Conservation (phyloP, 2,888 invertebrate genomes). For the Sesia bembeciformis region DNA sequence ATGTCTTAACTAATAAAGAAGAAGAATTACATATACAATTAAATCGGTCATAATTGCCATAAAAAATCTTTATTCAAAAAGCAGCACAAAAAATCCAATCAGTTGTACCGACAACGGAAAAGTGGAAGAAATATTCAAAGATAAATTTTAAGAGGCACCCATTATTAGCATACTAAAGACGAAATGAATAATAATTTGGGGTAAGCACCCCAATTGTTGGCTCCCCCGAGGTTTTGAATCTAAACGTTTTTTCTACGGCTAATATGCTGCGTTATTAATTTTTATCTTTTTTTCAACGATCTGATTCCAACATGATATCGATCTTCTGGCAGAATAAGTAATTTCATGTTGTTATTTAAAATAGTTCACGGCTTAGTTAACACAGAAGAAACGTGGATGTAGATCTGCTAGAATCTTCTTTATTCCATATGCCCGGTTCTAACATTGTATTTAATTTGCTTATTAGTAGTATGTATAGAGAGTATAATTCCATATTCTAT, state of each 20-base stretch:
- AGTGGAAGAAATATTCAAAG: neutral
- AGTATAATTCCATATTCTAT: too few species aligned
- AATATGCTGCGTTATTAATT: neutral
- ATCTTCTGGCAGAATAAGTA: neutral
- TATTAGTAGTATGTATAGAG: too few species aligned
- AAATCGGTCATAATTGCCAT: too few species aligned
- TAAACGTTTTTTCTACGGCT: neutral
- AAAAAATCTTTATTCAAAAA: too few species aligned
- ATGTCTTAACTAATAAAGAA: too few species aligned
- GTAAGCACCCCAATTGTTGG: neutral
- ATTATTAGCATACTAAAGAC: slow-evolving; percentile 5
- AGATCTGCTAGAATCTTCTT: neutral
- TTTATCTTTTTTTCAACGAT: neutral
- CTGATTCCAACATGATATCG: neutral
- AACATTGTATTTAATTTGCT: too few species aligned
- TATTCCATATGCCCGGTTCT: too few species aligned
- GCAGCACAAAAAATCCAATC: too few species aligned
- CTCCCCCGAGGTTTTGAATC: neutral
- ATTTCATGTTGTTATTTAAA: neutral
- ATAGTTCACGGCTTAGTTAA: neutral
- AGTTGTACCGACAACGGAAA: neutral
- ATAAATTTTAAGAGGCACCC: slow-evolving; percentile 6
- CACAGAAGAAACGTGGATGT: neutral
- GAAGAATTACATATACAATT: too few species aligned
- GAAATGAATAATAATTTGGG: slow-evolving; percentile 3